Base-by-base conservation (phyloP, 2,113 vertebrate genomes). In the Andinoacara biseriatus region DNA sequence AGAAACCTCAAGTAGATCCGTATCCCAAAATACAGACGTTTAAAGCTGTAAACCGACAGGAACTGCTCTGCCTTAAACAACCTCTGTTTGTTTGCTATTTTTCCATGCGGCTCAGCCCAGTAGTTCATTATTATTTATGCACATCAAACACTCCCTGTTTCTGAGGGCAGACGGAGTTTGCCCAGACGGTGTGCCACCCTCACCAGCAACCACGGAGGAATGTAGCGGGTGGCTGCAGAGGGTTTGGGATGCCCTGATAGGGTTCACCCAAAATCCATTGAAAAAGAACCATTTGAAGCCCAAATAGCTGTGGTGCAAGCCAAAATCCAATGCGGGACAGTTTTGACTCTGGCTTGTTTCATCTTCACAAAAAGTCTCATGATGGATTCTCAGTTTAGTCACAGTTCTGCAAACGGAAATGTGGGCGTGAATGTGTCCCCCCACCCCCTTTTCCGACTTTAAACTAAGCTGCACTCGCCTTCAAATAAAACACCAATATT, bases 61-160 rank as follows among this genome's bases (percentile, higher is more conserved):
- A 94, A 94, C 87, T 88, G 88, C 91, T 89, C 90, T 90, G 91
- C 89, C 86, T 92, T 84, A 93, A 94, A 94, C 94, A 94, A 89
- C 89, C 75, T 87, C 81, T 83, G 86, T 90, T 93, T 95, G 92
- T 95, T 95, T 95, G 91, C 91, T 93, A 75, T 93, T 94, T 95
- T 94, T 92, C 91, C 87, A 76, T 61, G 78, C 13, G 85, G 86
- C 72, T 81, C 84, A 76, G 82, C 87, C 79, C 83, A 79, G 86
- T 13, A 81, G 86, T 65, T 92, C 89, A 89, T 95, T 91, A 94
- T 94, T 94, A 94, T 94, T 93, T 92, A 91, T 86, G 89, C 87
- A 93, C 93, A 92, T 94, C 90, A 95, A 94, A 96, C 90, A 78
- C 90, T 84, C 67, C 74, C 87, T 76, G 81, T 93, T 92, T 93